phyloP scores from a whole-genome alignment of 1,140 invertebrate species.

The Protaetia brevitarsis region DNA sequence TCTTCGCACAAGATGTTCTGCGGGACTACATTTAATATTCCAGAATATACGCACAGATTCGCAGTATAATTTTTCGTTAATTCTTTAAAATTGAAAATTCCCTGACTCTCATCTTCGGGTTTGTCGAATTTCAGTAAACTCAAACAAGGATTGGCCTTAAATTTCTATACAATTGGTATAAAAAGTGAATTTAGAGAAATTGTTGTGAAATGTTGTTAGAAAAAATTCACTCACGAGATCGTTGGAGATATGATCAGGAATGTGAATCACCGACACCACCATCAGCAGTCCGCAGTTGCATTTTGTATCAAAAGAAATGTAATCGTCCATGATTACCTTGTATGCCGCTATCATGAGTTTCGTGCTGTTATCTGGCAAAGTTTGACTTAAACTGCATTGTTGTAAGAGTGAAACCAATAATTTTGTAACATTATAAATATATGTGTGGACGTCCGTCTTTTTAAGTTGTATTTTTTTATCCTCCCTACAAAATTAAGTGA shows the following conservation, averaged over 20 bases:
- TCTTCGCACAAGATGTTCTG: slow-evolving; percentile 15
- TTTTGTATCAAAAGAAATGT: slow-evolving; percentile 23
- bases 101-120: not conserved
- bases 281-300: slow-evolving; percentile 24
- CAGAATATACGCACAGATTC: slow-evolving; percentile 12
- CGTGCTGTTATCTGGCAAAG: not conserved
- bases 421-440: slow-evolving; percentile 12
- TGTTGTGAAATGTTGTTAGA: not conserved
- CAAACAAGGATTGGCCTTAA: slow-evolving; percentile 8
- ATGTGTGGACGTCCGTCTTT: not conserved
- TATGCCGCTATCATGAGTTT: slow-evolving; percentile 11
- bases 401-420: slow-evolving; percentile 19
- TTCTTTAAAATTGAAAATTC: slow-evolving; percentile 8
- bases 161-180: not conserved
- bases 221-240: slow-evolving; percentile 11
- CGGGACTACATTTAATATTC: slow-evolving; percentile 21
- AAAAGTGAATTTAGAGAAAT: not conserved
- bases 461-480: not conserved
- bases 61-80: slow-evolving; percentile 11
- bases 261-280: slow-evolving; percentile 3
- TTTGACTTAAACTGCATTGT: slow-evolving; percentile 6
- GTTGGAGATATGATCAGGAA: not conserved
- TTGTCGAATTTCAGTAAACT: slow-evolving; percentile 16
- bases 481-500: not conserved
- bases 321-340: slow-evolving; percentile 18